Percentiles rank a stretch among this genome's conserved stretches.
These are phyloP conservation scores for Esox masquinongy DNA, from an alignment of 2,797 vertebrate species.

Conservation along the genomic window DNA sequence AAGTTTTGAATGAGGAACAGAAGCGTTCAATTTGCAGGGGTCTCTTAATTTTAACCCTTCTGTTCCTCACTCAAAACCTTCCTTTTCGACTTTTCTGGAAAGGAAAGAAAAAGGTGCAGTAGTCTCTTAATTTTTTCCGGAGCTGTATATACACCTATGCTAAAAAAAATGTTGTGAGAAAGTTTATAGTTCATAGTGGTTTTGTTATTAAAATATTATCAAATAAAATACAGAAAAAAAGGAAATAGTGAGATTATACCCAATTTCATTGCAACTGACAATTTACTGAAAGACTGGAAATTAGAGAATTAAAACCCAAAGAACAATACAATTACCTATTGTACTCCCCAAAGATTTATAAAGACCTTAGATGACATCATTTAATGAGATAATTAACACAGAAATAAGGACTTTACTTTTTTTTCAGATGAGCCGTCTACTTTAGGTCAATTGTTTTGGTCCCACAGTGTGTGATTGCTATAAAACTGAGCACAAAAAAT, in stretches of 20 bases:
- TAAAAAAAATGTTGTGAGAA: no score
- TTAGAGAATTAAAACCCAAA: not conserved
- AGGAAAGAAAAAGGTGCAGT: no score
- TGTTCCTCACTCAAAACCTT: no score
- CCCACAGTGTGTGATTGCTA: conserved; percentile 44
- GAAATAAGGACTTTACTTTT: conserved; percentile 52
- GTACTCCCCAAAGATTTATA: conserved; percentile 55
- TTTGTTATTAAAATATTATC: not conserved
- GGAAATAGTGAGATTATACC: not conserved
- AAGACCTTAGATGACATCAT: conserved; percentile 59
- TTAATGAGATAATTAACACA: conserved; percentile 66
- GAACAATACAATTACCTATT: conserved; percentile 33
- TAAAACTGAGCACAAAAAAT: conserved; percentile 28
- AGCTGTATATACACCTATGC: no score
- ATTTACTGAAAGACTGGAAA: not conserved
- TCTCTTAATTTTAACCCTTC: no score
- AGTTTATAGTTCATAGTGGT: not conserved
- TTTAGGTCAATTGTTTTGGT: conserved; percentile 70
- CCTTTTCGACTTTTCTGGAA: no score
- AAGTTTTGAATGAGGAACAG: no score
- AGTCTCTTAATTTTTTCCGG: no score
- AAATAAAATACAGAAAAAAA: not conserved
- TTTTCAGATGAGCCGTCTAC: conserved; percentile 51
- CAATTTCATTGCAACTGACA: not conserved
- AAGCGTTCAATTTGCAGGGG: no score